Evolutionary conservation across 2,888 invertebrate species (phyloP).

Genomic region (Drosophila mettleri): DNA sequence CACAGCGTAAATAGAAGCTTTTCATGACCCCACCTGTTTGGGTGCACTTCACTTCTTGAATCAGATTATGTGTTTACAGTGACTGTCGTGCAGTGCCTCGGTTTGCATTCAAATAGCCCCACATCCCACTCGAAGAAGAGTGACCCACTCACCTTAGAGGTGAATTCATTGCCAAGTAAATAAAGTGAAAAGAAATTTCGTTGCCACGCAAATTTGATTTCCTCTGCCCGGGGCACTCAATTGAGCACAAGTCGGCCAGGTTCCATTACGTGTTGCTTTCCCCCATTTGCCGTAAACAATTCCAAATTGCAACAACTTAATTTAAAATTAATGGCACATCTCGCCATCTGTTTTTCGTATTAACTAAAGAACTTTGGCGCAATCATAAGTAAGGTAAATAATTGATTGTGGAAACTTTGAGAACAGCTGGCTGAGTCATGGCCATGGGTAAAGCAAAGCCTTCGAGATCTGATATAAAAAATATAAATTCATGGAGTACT

Average conservation of each 20-base stretch:
- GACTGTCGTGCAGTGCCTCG: conserved; percentile 6
- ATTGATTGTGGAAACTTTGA: conserved; percentile 12
- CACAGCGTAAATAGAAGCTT: not conserved
- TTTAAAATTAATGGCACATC: conserved; percentile 43
- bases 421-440: not conserved
- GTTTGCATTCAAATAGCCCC: conserved; percentile 21
- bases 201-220: conserved; percentile 27
- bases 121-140: not conserved
- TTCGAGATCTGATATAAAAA: too few species aligned
- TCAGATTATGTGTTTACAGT: conserved; percentile 19
- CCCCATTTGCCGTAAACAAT: conserved; percentile 15
- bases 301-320: conserved; percentile 32
- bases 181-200: conserved; percentile 20
- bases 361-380: conserved; percentile 30
- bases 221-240: conserved; percentile 27
- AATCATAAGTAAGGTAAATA: conserved; percentile 26
- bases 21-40: not conserved
- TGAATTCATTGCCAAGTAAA: conserved; percentile 34
- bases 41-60: conserved; percentile 15
- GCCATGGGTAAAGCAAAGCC: not conserved
- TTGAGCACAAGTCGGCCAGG: conserved; percentile 7
- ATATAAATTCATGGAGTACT: too few species aligned
- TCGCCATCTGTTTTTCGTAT: conserved; percentile 35
- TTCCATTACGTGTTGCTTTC: conserved; percentile 3
- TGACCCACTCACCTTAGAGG: not conserved